A percentile compares a stretch with the other conserved stretches of the same genome.
phyloP scores from a whole-genome alignment of 1,140 invertebrate species.

The Sycophila sp. region DNA sequence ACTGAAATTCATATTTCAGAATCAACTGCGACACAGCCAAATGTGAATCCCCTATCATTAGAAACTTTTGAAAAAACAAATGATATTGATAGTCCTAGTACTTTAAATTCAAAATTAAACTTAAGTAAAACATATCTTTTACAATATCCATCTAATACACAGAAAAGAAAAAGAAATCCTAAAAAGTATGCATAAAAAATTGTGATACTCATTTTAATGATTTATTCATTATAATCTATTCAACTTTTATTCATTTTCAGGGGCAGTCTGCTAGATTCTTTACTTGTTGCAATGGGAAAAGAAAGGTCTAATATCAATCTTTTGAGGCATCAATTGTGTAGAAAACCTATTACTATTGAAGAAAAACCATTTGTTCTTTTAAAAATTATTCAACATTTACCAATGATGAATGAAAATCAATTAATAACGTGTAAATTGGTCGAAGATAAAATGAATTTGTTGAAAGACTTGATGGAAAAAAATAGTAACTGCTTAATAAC shows the following conservation, averaged over 20 bases:
- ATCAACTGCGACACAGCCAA: constrained; percentile 13
- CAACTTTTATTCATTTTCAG: constrained; percentile 46
- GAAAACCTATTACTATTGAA: constrained; percentile 39
- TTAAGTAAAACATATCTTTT: constrained; percentile 17
- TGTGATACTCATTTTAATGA: background rate
- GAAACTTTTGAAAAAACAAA: constrained; percentile 27
- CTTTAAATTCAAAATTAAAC: constrained; percentile 24
- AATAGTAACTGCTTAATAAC: constrained; percentile 33
- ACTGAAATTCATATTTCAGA: constrained; percentile 23
- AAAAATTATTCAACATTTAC: constrained; percentile 44
- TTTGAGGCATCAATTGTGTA: constrained; percentile 53
- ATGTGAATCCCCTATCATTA: background rate
- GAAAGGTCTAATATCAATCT: constrained; percentile 53
- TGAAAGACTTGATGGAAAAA: constrained; percentile 25
- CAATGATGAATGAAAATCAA: constrained; percentile 45
- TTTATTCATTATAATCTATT: constrained; percentile 11
- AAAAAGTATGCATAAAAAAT: constrained; percentile 49
- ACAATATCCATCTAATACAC: constrained; percentile 16
- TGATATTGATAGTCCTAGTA: constrained; percentile 25
- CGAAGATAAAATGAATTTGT: constrained; percentile 49
- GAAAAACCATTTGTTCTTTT: constrained; percentile 37
- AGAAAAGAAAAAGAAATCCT: constrained; percentile 44
- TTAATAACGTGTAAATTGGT: constrained; percentile 50
- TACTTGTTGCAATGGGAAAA: constrained; percentile 49
- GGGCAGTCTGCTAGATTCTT: constrained; percentile 49